Evolutionary conservation across 2,888 invertebrate genomes (phyloP), one percentile per base, ranked within the genome.

Genomic region (Deilephila elpenor): DNA sequence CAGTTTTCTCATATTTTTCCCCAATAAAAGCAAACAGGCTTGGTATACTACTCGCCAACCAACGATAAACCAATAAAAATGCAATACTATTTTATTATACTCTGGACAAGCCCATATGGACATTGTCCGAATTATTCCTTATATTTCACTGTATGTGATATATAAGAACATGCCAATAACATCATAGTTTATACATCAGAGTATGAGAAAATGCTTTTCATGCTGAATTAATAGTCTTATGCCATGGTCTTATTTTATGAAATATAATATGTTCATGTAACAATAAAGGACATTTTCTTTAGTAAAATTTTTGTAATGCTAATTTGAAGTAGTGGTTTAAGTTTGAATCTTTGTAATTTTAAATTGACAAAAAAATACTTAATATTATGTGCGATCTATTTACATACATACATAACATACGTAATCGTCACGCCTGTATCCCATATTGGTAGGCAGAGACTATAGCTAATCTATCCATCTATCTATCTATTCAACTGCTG

Each of bases 61-160:
- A 76, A 77, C 73, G 77, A 76, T 74, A 76, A 59, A 74, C 74
- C 71, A 74, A 84, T 84, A 84, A 84, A 84, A 82, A 78, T 80
- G 82, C 82, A 82, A 84, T 84, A 79, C 78, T 71, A 77, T 73
- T 82, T 82, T 83, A 83, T 83, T 82, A 34, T 62, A 76, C 79
- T 75, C 76, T 76, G 78, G 82, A 82, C 78, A 77, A 70, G 82
- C 74, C 80, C 75, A 78, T 34, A 29, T 17, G 37, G 62, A 34
- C 37, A 37, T 62, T n/a, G 62, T 62, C 37, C 37, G n/a, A 62
- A n/a, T 62, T 62, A 19, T 62, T 37, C 34, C 37, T n/a, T 62
- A 6, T 19, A 14, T 19, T 37, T 60, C 20, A 29, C 20, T 19
- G 1, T 32, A 19, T 32, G 19, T 32, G 14, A 44, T 61, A 32